A percentile compares a stretch with the other conserved stretches of the same genome.
Conservation (phyloP, 2,113 vertebrate genomes). For the Muscicapa adusta region DNA sequence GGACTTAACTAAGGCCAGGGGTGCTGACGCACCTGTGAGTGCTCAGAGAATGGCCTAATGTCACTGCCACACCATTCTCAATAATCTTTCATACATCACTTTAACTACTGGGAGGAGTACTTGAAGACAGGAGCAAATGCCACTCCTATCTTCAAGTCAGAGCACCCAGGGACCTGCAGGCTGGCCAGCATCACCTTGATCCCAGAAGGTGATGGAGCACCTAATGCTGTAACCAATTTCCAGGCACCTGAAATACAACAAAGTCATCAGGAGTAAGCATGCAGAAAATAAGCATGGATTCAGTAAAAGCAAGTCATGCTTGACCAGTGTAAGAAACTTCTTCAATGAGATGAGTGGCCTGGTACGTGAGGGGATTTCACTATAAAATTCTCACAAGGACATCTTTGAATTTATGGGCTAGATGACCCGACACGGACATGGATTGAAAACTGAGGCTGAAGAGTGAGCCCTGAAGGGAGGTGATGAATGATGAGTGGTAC, state of each 20-base stretch:
- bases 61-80: neutral
- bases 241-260: neutral
- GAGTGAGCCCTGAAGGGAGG: neutral
- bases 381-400: neutral
- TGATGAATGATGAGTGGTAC: neutral
- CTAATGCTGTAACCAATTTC: neutral
- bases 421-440: neutral
- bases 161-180: neutral
- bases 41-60: neutral
- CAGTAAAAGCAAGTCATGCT: neutral
- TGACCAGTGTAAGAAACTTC: neutral
- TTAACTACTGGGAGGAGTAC: neutral
- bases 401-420: neutral
- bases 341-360: neutral
- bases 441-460: neutral
- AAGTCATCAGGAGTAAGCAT: neutral
- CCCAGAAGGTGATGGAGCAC: neutral
- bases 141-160: neutral
- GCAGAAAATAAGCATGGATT: neutral
- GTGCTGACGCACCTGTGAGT: neutral
- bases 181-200: neutral
- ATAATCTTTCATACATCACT: neutral
- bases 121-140: neutral
- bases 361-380: neutral
- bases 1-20: neutral